Percentiles rank a stretch among this genome's conserved stretches.
phyloP scores from a whole-genome alignment of 92 coral and sea anemone genomes.

The Plumapathes pennacea region DNA sequence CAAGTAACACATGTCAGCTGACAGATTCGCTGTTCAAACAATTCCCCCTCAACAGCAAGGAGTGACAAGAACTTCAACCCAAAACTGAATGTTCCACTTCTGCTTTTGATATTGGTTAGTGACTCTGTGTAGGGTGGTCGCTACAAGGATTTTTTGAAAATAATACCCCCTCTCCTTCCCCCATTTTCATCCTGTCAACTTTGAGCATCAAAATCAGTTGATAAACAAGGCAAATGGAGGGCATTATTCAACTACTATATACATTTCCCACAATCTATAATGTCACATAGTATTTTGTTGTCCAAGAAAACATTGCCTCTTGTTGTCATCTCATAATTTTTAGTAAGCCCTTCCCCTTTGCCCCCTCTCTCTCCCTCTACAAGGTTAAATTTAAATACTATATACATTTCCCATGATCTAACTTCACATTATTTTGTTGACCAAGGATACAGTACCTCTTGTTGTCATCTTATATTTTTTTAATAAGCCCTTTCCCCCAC shows the following conservation, averaged over 20 bases:
- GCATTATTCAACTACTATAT: too few relatives aligned
- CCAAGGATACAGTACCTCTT: too few relatives aligned
- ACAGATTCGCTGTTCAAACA: conserved; percentile 72
- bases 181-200: too few relatives aligned
- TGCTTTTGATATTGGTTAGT: conserved; percentile 40
- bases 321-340: not conserved
- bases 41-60: conserved; percentile 84
- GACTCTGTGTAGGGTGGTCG: not conserved
- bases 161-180: too few relatives aligned
- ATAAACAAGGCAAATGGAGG: too few relatives aligned
- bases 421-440: too few relatives aligned
- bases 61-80: conserved; percentile 82
- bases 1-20: conserved; percentile 56
- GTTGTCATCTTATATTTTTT: too few relatives aligned
- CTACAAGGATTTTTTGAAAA: too few relatives aligned
- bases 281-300: not conserved
- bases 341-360: not conserved
- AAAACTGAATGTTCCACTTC: conserved; percentile 66
- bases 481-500: too few relatives aligned
- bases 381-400: not conserved
- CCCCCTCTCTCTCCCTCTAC: not conserved
- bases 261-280: not conserved
- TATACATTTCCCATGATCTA: too few relatives aligned
- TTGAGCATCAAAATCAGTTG: too few relatives aligned
- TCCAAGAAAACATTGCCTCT: not conserved